A percentile compares a stretch with the other conserved stretches of the same genome.
Evolutionary conservation across 2,797 vertebrate genomes (phyloP).

Genomic region (Ibycter americanus): DNA sequence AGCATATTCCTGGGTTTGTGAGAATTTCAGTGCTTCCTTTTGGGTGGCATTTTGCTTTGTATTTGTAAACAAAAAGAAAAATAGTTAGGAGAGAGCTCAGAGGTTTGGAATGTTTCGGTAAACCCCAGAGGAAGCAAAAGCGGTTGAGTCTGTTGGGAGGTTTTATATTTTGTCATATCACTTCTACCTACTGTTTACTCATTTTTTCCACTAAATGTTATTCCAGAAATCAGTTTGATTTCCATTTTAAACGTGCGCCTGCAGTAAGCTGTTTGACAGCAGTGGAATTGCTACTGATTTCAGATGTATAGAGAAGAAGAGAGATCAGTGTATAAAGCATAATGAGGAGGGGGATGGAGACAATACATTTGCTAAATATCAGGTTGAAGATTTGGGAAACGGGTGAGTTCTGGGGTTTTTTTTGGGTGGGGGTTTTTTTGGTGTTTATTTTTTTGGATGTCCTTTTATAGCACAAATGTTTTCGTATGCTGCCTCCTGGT

Average conservation of each 20-base stretch:
- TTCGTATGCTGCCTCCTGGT: slow-evolving; percentile 50
- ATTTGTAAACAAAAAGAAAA: background rate
- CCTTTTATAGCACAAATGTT: background rate
- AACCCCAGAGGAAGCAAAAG: background rate
- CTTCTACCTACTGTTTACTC: background rate
- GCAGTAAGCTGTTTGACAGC: background rate
- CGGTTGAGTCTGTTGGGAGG: background rate
- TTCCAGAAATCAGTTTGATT: slow-evolving; percentile 20
- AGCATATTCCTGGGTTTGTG: background rate
- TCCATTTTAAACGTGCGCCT: background rate
- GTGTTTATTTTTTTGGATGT: background rate
- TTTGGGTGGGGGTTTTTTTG: background rate
- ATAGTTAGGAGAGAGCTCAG: background rate
- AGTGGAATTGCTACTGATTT: background rate
- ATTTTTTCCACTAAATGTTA: background rate
- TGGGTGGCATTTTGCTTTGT: background rate
- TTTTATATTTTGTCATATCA: background rate
- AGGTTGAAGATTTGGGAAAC: background rate
- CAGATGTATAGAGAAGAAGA: background rate
- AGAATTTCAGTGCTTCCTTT: background rate
- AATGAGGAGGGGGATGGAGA: background rate
- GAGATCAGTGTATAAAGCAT: background rate
- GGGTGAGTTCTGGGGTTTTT: rapidly evolving
- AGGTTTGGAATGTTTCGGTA: background rate
- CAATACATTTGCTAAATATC: background rate